These are phyloP conservation scores for Zeuzera pyrina DNA, from an alignment of 2,888 invertebrate genomes.

Conservation along the genomic window DNA sequence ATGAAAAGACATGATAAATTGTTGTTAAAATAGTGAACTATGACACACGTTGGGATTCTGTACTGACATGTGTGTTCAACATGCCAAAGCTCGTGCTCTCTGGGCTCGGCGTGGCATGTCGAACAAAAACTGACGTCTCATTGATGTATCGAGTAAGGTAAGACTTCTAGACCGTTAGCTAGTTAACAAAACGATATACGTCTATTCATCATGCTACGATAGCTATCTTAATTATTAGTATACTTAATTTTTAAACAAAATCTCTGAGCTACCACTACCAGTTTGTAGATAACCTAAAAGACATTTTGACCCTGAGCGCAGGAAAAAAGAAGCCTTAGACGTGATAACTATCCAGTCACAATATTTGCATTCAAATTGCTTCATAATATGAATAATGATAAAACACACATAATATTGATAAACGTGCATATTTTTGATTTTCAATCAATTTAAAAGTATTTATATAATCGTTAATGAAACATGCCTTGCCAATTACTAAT, in stretches of 20 bases:
- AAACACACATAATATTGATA: slow-evolving; percentile 27
- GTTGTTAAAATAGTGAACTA: slow-evolving; percentile 59
- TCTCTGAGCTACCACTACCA: slow-evolving; percentile 8
- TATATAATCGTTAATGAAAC: slow-evolving; percentile 17
- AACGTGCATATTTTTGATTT: slow-evolving; percentile 25
- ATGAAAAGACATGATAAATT: slow-evolving; percentile 46
- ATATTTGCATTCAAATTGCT: slow-evolving; percentile 41
- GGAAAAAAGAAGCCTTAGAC: slow-evolving; percentile 24
- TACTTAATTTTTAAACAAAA: slow-evolving; percentile 19
- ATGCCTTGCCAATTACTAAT: too few relatives aligned
- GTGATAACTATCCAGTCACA: slow-evolving; percentile 26
- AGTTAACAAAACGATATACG: slow-evolving; percentile 52
- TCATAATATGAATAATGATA: slow-evolving; percentile 31
- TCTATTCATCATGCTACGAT: slow-evolving; percentile 46
- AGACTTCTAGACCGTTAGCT: slow-evolving; percentile 48
- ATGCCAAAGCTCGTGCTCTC: slow-evolving; percentile 28
- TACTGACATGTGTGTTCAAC: slow-evolving; percentile 31
- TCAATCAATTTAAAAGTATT: slow-evolving; percentile 17
- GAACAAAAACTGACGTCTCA: slow-evolving; percentile 56
- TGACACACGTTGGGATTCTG: slow-evolving; percentile 41
- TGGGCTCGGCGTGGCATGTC: slow-evolving; percentile 18
- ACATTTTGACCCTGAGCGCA: slow-evolving; percentile 10
- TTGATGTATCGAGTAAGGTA: slow-evolving; percentile 58
- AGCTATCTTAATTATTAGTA: slow-evolving; percentile 32
- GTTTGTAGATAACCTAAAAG: slow-evolving; percentile 6